A percentile compares a stretch with the other conserved stretches of the same genome.
These are phyloP conservation scores for Botia kubotai DNA, from an alignment of 2,797 vertebrate species.

Conservation along the genomic window DNA sequence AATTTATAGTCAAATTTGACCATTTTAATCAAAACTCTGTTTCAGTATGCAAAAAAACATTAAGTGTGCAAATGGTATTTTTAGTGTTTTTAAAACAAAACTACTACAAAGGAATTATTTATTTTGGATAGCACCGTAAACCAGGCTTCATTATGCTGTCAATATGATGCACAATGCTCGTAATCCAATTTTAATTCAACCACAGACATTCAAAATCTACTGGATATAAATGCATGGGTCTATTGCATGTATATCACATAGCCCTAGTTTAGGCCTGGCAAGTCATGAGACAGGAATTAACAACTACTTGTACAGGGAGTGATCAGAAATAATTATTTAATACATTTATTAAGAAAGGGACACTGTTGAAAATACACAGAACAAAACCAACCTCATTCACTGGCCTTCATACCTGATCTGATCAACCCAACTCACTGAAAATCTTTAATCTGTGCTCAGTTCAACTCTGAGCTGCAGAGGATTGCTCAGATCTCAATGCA, in stretches of 20 bases:
- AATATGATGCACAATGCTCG: constrained; percentile 4
- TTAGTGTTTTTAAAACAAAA: background rate
- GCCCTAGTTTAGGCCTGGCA: background rate
- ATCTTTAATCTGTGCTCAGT: background rate
- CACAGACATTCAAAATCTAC: background rate
- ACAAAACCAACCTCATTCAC: background rate
- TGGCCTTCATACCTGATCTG: constrained; percentile 18
- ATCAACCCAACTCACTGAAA: constrained; percentile 1
- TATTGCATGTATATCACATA: no score
- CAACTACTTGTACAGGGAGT: background rate
- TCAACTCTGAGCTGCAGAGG: background rate
- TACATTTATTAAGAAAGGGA: background rate
- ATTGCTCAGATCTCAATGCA: constrained; percentile 1
- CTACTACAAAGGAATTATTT: background rate
- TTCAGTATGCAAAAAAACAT: background rate
- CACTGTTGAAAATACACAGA: background rate
- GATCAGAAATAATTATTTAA: constrained; percentile 21
- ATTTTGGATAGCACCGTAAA: background rate
- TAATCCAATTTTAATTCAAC: background rate
- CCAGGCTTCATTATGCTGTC: background rate
- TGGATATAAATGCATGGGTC: background rate
- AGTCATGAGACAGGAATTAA: background rate
- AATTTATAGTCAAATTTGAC: background rate
- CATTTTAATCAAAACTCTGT: background rate
- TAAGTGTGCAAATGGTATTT: background rate